Evolutionary conservation across 2,888 invertebrate genomes (phyloP).

Genomic region (Volucella inflata): DNA sequence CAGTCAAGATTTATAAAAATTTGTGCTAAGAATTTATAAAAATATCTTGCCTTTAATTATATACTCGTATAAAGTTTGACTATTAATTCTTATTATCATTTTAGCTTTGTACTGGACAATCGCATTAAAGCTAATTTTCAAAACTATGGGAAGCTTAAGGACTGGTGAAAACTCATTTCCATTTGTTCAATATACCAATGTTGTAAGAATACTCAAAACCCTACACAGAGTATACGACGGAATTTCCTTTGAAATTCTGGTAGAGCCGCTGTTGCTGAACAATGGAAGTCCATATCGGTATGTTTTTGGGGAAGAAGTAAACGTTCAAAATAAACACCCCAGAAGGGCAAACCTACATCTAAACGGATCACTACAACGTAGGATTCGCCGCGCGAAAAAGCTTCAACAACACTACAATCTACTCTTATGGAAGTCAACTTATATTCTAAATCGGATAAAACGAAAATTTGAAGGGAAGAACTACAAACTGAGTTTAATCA

Average conservation of each 20-base stretch:
- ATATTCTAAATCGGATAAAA: neutral
- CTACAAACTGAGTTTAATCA: slow-evolving; percentile 12
- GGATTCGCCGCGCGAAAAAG: neutral
- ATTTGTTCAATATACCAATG: slow-evolving; percentile 4
- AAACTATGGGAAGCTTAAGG: slow-evolving; percentile 31
- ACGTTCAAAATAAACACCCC: neutral
- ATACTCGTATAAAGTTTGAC: too few species aligned
- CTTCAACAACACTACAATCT: slow-evolving; percentile 10
- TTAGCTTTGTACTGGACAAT: neutral
- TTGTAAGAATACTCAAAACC: slow-evolving; percentile 9
- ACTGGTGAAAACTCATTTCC: neutral
- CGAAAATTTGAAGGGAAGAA: neutral
- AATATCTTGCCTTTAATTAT: too few species aligned
- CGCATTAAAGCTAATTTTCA: neutral
- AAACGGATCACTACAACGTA: slow-evolving; percentile 15
- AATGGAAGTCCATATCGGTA: slow-evolving; percentile 23
- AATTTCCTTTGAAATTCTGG: slow-evolving; percentile 25
- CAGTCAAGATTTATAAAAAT: too few species aligned
- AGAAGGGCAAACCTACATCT: neutral
- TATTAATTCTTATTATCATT: neutral
- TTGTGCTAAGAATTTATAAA: too few species aligned
- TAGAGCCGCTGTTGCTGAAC: slow-evolving; percentile 1
- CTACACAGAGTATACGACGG: slow-evolving; percentile 30
- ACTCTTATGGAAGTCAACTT: neutral
- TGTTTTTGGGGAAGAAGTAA: slow-evolving; percentile 14